Base-by-base conservation (phyloP, 2,113 vertebrate species). In the Scomber scombrus region DNA sequence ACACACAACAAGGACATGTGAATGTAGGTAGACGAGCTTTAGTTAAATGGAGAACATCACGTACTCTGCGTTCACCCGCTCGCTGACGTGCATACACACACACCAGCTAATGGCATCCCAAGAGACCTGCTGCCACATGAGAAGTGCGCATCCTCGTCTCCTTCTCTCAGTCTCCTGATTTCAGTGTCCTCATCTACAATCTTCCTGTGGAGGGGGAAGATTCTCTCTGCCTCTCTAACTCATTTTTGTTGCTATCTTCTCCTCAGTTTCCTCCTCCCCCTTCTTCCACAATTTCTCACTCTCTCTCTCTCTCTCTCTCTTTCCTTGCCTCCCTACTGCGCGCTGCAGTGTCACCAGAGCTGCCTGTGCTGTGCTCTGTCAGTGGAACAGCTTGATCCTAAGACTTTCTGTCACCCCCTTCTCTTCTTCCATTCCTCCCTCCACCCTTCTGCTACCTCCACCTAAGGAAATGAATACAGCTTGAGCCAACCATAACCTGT, bases 301-400 rank as follows among this genome's bases (percentile, higher is more conserved):
- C 13, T 60, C 62, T 45, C 45, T 60, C 62, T 54, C 34, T 54
- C 72, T 61, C 16, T 67, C 13, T 60, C 62, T 45, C 45, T 60
- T 57, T 54, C 34, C 10, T 16, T 3, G 19, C 21, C 69, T 71
- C 46, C 61, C 60, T 58, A 54, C 51, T 57, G 11, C 61, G 51
- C 72, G 61, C n/a, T 78, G 51, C 80, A 65, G 61, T 67, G 71
- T 84, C 83, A 76, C 69, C 58, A 67, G 52, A 61, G 52, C 71
- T 82, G 77, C 56, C 55, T 85, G 73, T 52, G 67, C 85, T 47
- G 54, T 74, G 83, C 80, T 76, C 40, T 54, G 85, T 85, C 85
- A 85, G 57, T 74, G 75, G 78, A 73, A 75, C 80, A 66, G 64
- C 80, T 81, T 84, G 71, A 83, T 79, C 65, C 72, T 69, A 70